These are phyloP conservation scores for Anguilla rostrata DNA, from an alignment of 2,113 vertebrate genomes.

Conservation along the genomic window DNA sequence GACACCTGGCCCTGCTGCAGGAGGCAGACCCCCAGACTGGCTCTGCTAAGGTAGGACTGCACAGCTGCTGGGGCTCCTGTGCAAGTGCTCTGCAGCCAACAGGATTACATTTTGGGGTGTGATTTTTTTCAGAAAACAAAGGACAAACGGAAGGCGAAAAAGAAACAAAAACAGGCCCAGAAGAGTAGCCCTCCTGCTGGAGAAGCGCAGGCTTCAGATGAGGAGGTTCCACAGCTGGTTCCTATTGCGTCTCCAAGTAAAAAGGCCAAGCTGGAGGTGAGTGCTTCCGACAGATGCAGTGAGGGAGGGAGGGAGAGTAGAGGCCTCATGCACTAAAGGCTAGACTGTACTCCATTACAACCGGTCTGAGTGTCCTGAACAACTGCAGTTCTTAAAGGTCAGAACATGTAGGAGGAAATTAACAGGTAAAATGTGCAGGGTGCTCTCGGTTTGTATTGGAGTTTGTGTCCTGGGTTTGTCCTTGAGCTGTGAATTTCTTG, in stretches of 20 bases:
- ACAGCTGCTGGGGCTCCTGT: not conserved
- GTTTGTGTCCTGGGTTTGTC: no score
- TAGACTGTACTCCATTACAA: no score
- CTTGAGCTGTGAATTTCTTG: no score
- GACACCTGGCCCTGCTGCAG: conserved; percentile 53
- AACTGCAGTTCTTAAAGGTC: not conserved
- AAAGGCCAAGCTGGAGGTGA: conserved; percentile 63
- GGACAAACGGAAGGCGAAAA: conserved; percentile 18
- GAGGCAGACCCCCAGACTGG: not conserved
- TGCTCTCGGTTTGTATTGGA: not conserved
- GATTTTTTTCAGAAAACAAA: conserved; percentile 27
- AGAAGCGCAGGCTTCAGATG: conserved; percentile 31
- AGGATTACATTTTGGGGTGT: not conserved
- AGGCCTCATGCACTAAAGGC: no score
- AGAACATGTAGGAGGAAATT: not conserved
- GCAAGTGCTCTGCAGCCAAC: not conserved
- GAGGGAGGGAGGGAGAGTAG: no score
- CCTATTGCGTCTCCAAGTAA: conserved; percentile 59
- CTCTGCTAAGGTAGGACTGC: not conserved
- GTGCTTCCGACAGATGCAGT: conserved; percentile 7
- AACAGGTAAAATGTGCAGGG: not conserved
- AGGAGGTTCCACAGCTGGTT: conserved; percentile 68
- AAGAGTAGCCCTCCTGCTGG: not conserved
- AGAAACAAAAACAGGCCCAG: not conserved
- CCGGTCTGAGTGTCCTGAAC: not conserved